These are phyloP conservation scores for Mormyrus proboscirostris DNA, from an alignment of 2,797 vertebrate genomes.

Conservation along the genomic window DNA sequence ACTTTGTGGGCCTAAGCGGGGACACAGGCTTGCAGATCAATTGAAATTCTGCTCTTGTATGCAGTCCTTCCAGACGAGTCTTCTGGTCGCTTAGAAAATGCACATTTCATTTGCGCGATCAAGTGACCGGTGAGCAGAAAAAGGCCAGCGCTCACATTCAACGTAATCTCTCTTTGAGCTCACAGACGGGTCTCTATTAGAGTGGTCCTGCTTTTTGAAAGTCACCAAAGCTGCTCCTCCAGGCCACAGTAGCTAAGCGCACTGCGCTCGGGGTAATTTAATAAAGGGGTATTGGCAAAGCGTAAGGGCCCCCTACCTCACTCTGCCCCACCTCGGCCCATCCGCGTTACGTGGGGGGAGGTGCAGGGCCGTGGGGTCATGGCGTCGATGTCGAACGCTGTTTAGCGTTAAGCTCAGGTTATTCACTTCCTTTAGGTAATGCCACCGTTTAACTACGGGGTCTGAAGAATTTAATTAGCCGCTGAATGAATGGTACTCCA, in stretches of 20 bases:
- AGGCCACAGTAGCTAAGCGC: background rate
- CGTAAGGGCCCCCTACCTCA: background rate
- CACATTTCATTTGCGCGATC: background rate
- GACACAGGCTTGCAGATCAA: background rate
- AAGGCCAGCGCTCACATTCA: background rate
- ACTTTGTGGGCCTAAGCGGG: background rate
- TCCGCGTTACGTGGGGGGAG: background rate
- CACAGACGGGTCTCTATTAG: background rate
- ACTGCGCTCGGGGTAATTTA: background rate
- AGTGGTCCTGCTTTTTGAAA: background rate
- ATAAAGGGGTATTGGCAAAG: background rate
- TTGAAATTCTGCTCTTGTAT: slow-evolving; percentile 1
- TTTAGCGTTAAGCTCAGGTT: background rate
- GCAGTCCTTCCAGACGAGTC: background rate
- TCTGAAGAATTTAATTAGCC: slow-evolving; percentile 4
- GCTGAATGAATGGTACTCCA: background rate
- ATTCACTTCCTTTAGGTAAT: background rate
- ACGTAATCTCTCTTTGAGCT: background rate
- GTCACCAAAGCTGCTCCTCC: background rate
- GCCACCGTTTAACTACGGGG: background rate
- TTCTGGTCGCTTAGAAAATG: background rate
- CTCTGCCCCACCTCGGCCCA: background rate
- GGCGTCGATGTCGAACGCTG: background rate
- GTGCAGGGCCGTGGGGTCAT: background rate
- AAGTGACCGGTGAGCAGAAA: background rate